Base-by-base conservation (phyloP, 2,113 vertebrate species). In the Columba livia region DNA sequence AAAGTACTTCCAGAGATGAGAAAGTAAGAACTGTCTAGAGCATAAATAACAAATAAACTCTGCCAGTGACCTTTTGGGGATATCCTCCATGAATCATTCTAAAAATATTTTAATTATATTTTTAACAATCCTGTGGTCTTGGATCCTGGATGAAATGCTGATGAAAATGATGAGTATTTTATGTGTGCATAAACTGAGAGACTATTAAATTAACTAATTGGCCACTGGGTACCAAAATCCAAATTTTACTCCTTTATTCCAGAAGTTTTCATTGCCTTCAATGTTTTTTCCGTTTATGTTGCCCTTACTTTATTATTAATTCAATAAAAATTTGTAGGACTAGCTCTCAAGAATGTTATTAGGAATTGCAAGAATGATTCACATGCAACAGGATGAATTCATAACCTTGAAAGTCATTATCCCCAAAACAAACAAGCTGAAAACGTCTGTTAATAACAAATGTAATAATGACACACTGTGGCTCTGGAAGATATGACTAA, bases 41-140 rank as follows among this genome's bases (percentile, higher is more conserved):
- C 40, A 70, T n/a, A 93, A 96, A 90, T 74, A 93, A 67, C 48
- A 87, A 97, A 86, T 79, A 80, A 90, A 73, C 4, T 85, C 60
- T 72, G 12, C 14, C 38, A 75, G 12, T 5, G 11, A 82, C 38
- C 53, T 96, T 90, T 67, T 53, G 23, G 23, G 71, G 23, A 70
- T 62, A 62, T 53, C 10, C 66, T 86, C 34, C 5, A 36, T 71
- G 7, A 10, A 44, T 57, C 71, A 64, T 71, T 86, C 20, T 44
- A 60, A 86, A 95, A 50, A 3, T 40, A 34, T 48, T 90, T 94
- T 36, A 67, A 81, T 86, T 64, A 26, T 31, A 5, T 29, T 87
- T 86, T 92, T 65, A 79, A 87, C 1, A 85, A 16, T 48, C 14
- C 11, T 29, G 19, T 38, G 60, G 29, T 32, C n/a, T 64, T 89